phyloP scores from a whole-genome alignment of 2,888 invertebrate species.

The Cheilosia variabilis region DNA sequence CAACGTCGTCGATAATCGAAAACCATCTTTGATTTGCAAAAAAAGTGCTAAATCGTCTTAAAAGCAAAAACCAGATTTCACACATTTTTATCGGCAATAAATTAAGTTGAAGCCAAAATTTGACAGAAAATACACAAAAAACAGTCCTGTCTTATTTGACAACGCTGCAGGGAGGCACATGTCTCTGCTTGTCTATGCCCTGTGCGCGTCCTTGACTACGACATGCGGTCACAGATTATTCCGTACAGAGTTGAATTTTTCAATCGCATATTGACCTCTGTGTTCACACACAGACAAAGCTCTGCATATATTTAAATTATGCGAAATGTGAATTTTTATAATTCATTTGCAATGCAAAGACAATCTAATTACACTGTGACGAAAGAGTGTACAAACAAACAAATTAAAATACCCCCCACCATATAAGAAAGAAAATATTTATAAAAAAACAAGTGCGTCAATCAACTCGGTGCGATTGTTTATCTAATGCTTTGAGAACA shows the following conservation, averaged over 20 bases:
- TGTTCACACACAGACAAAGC: neutral
- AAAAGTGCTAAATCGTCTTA: conserved; percentile 19
- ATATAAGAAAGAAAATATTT: neutral
- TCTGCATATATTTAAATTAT: neutral
- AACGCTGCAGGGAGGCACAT: neutral
- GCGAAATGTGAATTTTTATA: neutral
- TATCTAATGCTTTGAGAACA: neutral
- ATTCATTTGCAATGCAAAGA: conserved; percentile 7
- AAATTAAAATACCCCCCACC: neutral
- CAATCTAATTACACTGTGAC: conserved; percentile 19
- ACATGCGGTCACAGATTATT: neutral
- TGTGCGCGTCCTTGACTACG: conserved; percentile 3
- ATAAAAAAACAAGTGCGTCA: conserved; percentile 24
- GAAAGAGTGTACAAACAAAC: too few relatives aligned
- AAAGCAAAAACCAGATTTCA: conserved; percentile 22
- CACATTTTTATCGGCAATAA: neutral
- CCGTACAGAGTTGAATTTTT: neutral
- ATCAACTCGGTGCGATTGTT: conserved; percentile 13
- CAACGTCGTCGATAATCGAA: conserved; percentile 17
- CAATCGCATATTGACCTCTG: neutral
- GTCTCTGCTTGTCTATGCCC: too few relatives aligned
- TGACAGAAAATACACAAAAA: neutral
- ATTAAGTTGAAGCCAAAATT: neutral
- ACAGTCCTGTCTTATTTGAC: neutral
- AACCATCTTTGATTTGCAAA: conserved; percentile 19